phyloP scores from a whole-genome alignment of 2,113 vertebrate genomes.

The Amphilophus citrinellus region DNA sequence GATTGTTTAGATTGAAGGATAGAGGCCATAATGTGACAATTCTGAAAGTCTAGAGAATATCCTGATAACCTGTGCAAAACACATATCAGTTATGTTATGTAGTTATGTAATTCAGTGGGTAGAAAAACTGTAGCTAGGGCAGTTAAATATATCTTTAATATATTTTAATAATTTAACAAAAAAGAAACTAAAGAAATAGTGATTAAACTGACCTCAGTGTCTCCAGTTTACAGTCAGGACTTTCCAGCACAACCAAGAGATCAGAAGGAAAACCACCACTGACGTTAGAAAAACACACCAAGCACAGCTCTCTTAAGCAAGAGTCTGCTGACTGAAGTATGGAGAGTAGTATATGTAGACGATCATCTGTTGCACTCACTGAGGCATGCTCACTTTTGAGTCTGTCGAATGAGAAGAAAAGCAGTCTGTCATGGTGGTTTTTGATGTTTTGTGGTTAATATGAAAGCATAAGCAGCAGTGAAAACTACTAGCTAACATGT shows the following conservation, averaged over 20 bases:
- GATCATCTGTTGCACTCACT: too few species aligned
- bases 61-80: constrained; percentile 7
- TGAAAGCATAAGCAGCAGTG: too few species aligned
- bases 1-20: not conserved
- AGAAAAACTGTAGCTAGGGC: not conserved
- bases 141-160: not conserved
- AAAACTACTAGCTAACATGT: too few species aligned
- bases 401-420: not conserved
- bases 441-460: too few species aligned
- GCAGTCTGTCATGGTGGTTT: too few species aligned
- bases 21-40: not conserved
- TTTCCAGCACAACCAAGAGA: not conserved
- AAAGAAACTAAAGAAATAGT: not conserved
- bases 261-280: rapidly evolving
- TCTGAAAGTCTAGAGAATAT: not conserved
- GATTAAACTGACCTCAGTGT: constrained; percentile 18
- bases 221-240: constrained; percentile 12
- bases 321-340: not conserved
- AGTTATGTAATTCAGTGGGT: not conserved
- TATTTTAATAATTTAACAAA: not conserved
- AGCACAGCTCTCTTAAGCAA: not conserved
- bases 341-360: not conserved
- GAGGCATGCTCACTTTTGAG: not conserved
- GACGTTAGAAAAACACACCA: rapidly evolving
- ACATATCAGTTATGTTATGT: not conserved